Base-by-base conservation (phyloP, 2,888 invertebrate species). In the Chrysolina oricalcia region DNA sequence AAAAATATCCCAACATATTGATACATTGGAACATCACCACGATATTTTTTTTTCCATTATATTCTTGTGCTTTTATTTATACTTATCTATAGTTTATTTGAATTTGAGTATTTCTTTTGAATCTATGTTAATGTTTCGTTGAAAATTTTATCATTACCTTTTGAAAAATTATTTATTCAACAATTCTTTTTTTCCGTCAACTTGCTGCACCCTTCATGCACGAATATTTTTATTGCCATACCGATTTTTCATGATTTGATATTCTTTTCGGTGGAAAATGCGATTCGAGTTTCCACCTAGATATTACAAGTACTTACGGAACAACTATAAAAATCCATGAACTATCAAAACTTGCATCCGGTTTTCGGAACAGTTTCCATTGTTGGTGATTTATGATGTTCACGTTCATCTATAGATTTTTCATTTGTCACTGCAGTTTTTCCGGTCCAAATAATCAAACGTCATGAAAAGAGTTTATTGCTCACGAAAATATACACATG, bases 401-500 rank as follows among this genome's bases (percentile, higher is more conserved):
- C 21, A 19, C 53, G 19, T 40, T 46, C 23, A 53, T n/a, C 53
- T 21, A 35, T 59, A 35, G 68, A 40, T 68, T 68, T 53, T 68
- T 41, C 17, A 68, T 53, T 68, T 19, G 68, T 53, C 40, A 68
- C 8, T 68, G 50, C 53, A 50, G 27, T 48, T 67, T 27, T 17
- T 19, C n/a, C 17, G 35, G 62, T 53, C n/a, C 41, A 21, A 64
- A 62, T 71, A 41, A 71, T 62, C 19, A 40, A 71, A 65, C 41
- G 53, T 63, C 62, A 70, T 53, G 53, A 40, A 71, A 41, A 63
- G 17, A 27, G 64, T 35, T 64, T 48, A 40, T 43, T n/a, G 63
- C 62, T 63, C 59, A 70, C 50, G 35, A 40, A 48, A 23, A 50
- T 21, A 63, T 40, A 71, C 50, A 71, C 23, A 63, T 65, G 63